Base-by-base conservation (phyloP, 2,888 invertebrate genomes). In the Ptycholaimellus sp. region DNA sequence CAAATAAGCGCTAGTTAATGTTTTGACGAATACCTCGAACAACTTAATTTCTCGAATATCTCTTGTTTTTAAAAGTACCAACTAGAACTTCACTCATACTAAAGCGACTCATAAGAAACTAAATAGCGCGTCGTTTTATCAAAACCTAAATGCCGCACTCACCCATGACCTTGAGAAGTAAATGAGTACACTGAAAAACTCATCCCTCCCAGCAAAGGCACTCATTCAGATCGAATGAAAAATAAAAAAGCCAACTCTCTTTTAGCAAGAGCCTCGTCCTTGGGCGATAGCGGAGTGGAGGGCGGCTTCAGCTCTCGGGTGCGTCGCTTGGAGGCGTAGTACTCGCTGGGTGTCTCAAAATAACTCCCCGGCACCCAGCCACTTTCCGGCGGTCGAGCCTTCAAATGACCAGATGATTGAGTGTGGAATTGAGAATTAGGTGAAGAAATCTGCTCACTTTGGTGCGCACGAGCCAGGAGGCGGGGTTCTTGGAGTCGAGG, bases 401-500 rank as follows among this genome's bases (percentile, higher is more conserved):
- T 36, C 30, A 6, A n/a, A n/a, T n/a, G n/a, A n/a, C n/a, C n/a
- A n/a, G n/a, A n/a, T n/a, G n/a, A n/a, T n/a, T n/a, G n/a, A n/a
- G n/a, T n/a, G n/a, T n/a, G n/a, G n/a, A n/a, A n/a, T n/a, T n/a
- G 34, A 14, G 28, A 29, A 28, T 11, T 13, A 3, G 17, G n/a
- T 35, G 13, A 7, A 35, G 7, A 35, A 35, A 21, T 33, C 21
- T 1, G n/a, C 30, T 19, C 33, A 51, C 54, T 45, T 56, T 56
- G 1, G 56, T 56, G 18, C 57, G 38, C 3, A 56, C 56, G 1
- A 56, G 47, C 56, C 56, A 56, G 30, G 49, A 36, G n/a, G 47
- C 40, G n/a, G 63, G 51, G 59, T 60, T 54, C 57, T 72, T 71
- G 45, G 74, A 73, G 56, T 80, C 78, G 51, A 83, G 64, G 49